A percentile compares a stretch with the other conserved stretches of the same genome.
Conservation (phyloP, 2,113 vertebrate species). For the Xyliphius kryptos region DNA sequence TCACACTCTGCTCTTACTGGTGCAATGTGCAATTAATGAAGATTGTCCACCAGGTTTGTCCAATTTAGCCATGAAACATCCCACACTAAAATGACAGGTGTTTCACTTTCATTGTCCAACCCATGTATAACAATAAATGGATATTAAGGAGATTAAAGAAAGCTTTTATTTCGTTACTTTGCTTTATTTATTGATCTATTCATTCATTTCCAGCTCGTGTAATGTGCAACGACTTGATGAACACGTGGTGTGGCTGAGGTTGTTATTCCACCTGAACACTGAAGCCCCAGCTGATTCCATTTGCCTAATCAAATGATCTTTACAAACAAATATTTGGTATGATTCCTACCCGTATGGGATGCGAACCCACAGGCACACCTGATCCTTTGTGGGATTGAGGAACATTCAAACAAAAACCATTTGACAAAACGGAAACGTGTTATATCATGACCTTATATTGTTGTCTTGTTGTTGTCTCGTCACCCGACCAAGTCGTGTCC, state of each 20-base stretch:
- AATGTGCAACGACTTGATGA: background rate
- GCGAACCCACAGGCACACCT: background rate
- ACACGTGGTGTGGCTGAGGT: background rate
- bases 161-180: background rate
- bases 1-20: too few relatives aligned
- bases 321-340: constrained; percentile 2
- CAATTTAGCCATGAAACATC: too few relatives aligned
- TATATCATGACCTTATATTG: background rate
- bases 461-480: background rate
- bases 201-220: background rate
- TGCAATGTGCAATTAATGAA: too few relatives aligned
- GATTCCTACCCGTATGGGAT: background rate
- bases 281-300: background rate
- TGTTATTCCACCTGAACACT: background rate
- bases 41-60: too few relatives aligned
- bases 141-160: background rate
- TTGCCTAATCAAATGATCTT: constrained; percentile 11
- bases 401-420: background rate
- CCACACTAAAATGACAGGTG: too few relatives aligned
- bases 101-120: too few relatives aligned
- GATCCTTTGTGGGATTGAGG: background rate
- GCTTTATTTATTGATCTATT: background rate
- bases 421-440: background rate
- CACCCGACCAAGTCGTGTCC: too few relatives aligned
- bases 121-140: background rate